Evolutionary conservation across 2,113 vertebrate genomes (phyloP).

Genomic region (Atrichornis clamosus): DNA sequence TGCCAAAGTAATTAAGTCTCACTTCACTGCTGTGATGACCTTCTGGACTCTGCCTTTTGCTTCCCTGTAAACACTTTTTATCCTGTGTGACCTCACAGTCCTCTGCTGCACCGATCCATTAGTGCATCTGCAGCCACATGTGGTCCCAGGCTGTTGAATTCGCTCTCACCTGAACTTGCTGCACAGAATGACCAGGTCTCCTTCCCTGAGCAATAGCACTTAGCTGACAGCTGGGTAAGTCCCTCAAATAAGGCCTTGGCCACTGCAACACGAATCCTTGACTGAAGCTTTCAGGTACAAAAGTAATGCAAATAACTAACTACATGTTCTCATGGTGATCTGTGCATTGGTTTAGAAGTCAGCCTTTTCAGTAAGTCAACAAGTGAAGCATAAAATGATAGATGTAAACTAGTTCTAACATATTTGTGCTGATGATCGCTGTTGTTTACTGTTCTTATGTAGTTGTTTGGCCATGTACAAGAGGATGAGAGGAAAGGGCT

Average conservation of each 20-base stretch:
- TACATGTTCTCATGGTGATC: not conserved
- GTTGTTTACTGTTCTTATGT: not conserved
- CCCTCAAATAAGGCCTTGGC: not conserved
- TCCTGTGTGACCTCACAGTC: fast-evolving
- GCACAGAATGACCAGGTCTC: not conserved
- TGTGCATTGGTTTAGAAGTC: not conserved
- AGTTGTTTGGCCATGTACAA: not conserved
- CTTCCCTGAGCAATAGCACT: not conserved
- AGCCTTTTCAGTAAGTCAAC: not conserved
- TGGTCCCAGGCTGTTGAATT: not conserved
- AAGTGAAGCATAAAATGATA: not conserved
- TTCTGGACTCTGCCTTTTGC: not conserved
- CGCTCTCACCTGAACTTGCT: not conserved
- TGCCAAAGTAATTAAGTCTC: not conserved
- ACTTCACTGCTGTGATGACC: not conserved
- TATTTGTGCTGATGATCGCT: not conserved
- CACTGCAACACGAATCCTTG: not conserved
- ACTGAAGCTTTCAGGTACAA: not conserved
- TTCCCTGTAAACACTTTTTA: not conserved
- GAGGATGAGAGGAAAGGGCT: not conserved
- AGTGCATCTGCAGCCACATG: not conserved
- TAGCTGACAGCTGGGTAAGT: not conserved
- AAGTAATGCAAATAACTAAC: not conserved
- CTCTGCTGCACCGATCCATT: not conserved
- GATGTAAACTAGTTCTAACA: not conserved